A percentile compares a stretch with the other conserved stretches of the same genome.
phyloP scores from a whole-genome alignment of 2,113 vertebrate genomes.

The Gymnogyps californianus region DNA sequence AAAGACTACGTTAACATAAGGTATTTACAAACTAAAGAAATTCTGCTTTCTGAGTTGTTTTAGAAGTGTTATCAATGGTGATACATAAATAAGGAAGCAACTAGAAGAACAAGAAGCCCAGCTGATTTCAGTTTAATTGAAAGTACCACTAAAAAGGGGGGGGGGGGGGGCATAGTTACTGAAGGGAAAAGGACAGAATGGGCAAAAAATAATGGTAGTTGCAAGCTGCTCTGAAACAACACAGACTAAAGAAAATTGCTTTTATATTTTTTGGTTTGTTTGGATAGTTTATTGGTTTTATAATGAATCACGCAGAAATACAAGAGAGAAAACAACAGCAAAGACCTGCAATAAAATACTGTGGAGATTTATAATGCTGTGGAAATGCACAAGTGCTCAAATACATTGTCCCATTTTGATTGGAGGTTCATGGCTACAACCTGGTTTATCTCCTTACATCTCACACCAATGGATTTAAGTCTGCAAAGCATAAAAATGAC shows the following conservation, averaged over 20 bases:
- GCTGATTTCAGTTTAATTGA: neutral
- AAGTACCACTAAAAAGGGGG: neutral
- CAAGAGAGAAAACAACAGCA: neutral
- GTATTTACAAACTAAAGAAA: neutral
- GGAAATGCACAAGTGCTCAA: neutral
- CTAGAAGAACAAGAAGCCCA: neutral
- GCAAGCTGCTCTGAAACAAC: neutral
- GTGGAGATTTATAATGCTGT: neutral
- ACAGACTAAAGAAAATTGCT: neutral
- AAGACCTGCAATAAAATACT: neutral
- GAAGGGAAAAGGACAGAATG: neutral
- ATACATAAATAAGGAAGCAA: neutral
- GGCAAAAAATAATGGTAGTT: neutral
- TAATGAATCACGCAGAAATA: conserved; percentile 3
- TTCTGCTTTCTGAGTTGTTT: neutral
- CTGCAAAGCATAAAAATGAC: conserved; percentile 10
- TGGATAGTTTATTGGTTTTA: conserved; percentile 18
- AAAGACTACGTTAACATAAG: neutral
- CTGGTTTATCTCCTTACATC: neutral
- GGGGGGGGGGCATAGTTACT: neutral
- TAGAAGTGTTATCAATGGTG: neutral
- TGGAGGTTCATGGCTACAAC: neutral
- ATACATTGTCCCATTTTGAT: neutral
- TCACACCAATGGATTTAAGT: neutral
- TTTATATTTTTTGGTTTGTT: neutral